A percentile compares a stretch with the other conserved stretches of the same genome.
Evolutionary conservation across 2,888 invertebrate species (phyloP).

Genomic region (Cataglyphis rosenhaueri): DNA sequence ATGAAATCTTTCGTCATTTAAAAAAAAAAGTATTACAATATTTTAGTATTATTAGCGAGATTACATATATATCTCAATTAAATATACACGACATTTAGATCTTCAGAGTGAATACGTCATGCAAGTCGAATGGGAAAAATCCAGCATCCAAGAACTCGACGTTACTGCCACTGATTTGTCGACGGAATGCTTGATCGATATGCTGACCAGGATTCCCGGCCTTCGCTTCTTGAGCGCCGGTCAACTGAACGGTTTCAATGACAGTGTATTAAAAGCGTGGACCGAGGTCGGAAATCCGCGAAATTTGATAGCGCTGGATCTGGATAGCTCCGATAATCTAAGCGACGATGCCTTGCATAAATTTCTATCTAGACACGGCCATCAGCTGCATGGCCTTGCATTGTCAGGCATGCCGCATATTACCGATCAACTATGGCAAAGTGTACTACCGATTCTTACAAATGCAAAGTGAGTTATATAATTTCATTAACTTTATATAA

Average conservation of each 20-base stretch:
- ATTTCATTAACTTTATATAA: neutral
- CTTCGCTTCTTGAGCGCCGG: constrained; percentile 97
- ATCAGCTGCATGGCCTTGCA: constrained; percentile 94
- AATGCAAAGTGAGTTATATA: constrained; percentile 92
- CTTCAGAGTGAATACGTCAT: constrained; percentile 96
- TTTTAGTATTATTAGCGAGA: neutral
- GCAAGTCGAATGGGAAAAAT: constrained; percentile 99
- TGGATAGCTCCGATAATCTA: constrained; percentile 98
- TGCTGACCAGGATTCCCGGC: constrained; percentile 94
- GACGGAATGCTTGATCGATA: constrained; percentile 96
- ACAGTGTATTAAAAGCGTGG: constrained; percentile 96
- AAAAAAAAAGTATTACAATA: neutral
- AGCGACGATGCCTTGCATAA: constrained; percentile 96
- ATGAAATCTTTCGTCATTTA: neutral
- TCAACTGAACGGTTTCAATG: constrained; percentile 99
- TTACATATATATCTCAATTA: neutral
- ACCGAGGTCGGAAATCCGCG: constrained; percentile 93
- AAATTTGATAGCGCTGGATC: constrained; percentile 93
- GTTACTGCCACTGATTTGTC: constrained; percentile 98
- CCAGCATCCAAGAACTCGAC: constrained; percentile 96
- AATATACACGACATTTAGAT: constrained; percentile 86
- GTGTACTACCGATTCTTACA: constrained; percentile 95
- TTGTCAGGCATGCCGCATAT: constrained; percentile 99
- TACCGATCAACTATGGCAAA: constrained; percentile 99
- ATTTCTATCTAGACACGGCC: constrained; percentile 95